Evolutionary conservation across 2,113 vertebrate genomes (phyloP), one percentile per base, ranked within the genome.

Genomic region (Eolophus roseicapilla): DNA sequence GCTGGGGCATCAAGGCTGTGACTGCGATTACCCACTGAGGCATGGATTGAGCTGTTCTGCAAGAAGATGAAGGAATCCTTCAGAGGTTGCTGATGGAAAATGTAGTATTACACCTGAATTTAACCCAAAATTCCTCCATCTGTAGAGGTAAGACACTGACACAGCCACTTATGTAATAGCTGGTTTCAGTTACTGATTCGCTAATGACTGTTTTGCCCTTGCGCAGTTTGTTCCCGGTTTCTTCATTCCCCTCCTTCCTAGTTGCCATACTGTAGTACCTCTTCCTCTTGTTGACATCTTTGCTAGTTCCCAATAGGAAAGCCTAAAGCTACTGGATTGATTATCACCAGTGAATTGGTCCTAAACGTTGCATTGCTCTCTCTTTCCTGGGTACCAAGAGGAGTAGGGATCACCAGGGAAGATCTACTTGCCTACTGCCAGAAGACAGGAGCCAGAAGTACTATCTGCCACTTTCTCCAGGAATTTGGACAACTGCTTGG

Each of bases 201-300:
- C 78, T 96, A 96, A 96, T 96, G 93, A 96, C 65, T 64, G 92
- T 78, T 96, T 90, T 92, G 93, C 89, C 87, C 92, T 77, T 91
- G 92, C 82, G 85, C 93, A 82, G 19, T 90, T 67, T 6, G 69
- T 13, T 91, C 90, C 65, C 47, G 21, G 95, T 91, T 96, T 95
- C 96, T 91, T 94, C 92, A 90, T 60, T 81, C 92, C 67, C 64
- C 91, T 95, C 93, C 95, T 92, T 95, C 77, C 84, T 17, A 70
- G 25, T 2, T 65, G 93, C 91, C 92, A 63, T 79, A 16, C 92
- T 46, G 43, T 23, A 44, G 55, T 29, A 6, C 80, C 75, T 86
- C 76, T 93, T 90, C 93, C 77, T 91, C 77, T 43, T 93, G 86
- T 80, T 92, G 88, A 92, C 93, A 47, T 52, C 94, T 90, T 20